Conservation (phyloP, 2,113 vertebrate genomes). For the Rostratula benghalensis region DNA sequence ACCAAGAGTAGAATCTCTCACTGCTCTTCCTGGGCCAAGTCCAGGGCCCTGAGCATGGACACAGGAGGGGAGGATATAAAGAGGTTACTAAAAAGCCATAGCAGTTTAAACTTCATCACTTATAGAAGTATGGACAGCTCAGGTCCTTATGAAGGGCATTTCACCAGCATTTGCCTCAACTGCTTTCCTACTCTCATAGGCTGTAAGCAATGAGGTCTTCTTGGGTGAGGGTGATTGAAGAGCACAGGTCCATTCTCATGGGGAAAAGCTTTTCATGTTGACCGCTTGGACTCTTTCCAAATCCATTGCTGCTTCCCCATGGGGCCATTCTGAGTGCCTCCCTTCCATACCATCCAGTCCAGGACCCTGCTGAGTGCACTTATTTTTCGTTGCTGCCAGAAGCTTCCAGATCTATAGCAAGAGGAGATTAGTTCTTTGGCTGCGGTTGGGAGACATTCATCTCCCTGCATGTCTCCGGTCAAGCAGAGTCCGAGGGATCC, state of each 20-base stretch:
- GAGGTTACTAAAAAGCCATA: not conserved
- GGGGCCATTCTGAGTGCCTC: not conserved
- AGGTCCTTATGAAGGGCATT: not conserved
- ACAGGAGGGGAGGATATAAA: not conserved
- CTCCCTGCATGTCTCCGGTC: not conserved
- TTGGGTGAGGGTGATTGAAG: not conserved
- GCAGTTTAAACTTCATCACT: not conserved
- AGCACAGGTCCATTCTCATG: fast-evolving
- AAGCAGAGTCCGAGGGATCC: not conserved
- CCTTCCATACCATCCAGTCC: not conserved
- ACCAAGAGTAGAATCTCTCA: not conserved
- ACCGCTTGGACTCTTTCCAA: not conserved
- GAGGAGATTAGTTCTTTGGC: slow-evolving; percentile 56
- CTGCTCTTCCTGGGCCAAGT: not conserved
- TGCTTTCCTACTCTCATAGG: not conserved
- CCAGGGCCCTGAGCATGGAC: not conserved
- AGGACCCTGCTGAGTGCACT: slow-evolving; percentile 49
- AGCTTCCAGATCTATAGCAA: slow-evolving; percentile 43
- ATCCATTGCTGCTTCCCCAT: not conserved
- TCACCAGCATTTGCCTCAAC: not conserved
- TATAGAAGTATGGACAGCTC: fast-evolving
- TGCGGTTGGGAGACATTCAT: slow-evolving; percentile 2
- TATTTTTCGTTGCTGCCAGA: not conserved
- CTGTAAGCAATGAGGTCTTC: not conserved
- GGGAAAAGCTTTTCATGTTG: not conserved